Percentiles rank a stretch among this genome's conserved stretches.
phyloP scores from a whole-genome alignment of 2,888 invertebrate genomes.

The Atrina japonica region DNA sequence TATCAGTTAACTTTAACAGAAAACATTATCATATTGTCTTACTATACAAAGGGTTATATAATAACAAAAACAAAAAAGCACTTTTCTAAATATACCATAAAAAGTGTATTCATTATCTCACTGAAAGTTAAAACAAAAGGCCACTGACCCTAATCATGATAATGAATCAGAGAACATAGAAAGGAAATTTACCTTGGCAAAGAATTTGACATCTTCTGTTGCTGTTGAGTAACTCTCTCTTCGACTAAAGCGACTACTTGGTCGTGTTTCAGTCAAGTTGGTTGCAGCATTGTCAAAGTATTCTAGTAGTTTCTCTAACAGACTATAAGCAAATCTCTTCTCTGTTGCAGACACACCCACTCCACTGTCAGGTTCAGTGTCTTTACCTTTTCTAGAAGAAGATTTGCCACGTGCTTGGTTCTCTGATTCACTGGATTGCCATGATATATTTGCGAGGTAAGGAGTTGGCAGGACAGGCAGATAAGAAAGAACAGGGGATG shows the following conservation, averaged over 20 bases:
- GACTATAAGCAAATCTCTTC: conserved; percentile 96
- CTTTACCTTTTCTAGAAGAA: conserved; percentile 72
- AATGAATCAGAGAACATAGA: no score
- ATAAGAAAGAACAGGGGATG: conserved; percentile 41
- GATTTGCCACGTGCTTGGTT: conserved; percentile 52
- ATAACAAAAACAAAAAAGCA: no score
- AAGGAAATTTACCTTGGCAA: conserved; percentile 97
- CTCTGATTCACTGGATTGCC: conserved; percentile 16
- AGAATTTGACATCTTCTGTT: conserved; percentile 99
- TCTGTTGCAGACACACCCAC: conserved; percentile 88
- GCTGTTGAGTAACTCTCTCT: conserved; percentile 86
- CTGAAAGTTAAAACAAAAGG: no score
- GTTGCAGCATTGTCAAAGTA: conserved; percentile 98
- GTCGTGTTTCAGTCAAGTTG: conserved; percentile 91
- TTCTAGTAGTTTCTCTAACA: conserved; percentile 97
- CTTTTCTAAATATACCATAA: no score
- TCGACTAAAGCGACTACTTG: conserved; percentile 96
- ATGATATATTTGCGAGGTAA: conserved; percentile 21
- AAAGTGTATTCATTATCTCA: no score
- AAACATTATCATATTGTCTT: no score
- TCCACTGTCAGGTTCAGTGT: conserved; percentile 75
- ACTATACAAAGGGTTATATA: no score
- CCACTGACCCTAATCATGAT: no score
- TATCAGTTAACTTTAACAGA: no score
- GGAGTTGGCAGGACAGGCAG: conserved; percentile 35